phyloP scores from a whole-genome alignment of 2,888 invertebrate species.

The Yponomeuta cagnagella region DNA sequence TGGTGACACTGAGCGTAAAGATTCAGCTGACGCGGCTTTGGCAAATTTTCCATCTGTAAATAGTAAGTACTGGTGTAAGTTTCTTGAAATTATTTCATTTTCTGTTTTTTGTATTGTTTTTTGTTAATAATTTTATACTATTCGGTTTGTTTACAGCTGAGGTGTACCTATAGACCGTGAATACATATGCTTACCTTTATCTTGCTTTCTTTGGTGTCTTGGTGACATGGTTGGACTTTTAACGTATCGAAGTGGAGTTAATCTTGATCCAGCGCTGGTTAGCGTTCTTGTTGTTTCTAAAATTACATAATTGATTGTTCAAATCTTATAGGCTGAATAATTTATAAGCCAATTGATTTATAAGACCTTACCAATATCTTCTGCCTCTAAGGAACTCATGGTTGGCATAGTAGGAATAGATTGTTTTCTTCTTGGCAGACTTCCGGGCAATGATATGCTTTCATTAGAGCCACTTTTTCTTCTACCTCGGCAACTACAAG shows the following conservation, averaged over 20 bases:
- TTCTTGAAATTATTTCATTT: neutral
- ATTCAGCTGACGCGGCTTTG: conserved; percentile 91
- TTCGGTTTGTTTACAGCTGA: too few relatives aligned
- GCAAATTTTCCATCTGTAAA: conserved; percentile 67
- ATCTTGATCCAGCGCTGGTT: conserved; percentile 63
- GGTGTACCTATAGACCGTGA: too few relatives aligned
- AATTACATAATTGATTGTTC: neutral
- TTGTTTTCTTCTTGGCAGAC: conserved; percentile 78
- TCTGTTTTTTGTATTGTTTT: too few relatives aligned
- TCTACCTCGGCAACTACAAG: conserved; percentile 45
- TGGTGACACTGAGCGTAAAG: conserved; percentile 90
- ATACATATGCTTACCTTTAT: conserved; percentile 19
- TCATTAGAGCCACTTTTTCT: conserved; percentile 74
- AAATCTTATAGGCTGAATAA: neutral
- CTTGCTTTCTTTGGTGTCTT: conserved; percentile 63
- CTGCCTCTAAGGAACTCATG: conserved; percentile 67
- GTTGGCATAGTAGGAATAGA: conserved; percentile 68
- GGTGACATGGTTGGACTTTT: conserved; percentile 72
- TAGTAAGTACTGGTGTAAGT: conserved; percentile 20
- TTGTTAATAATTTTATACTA: too few relatives aligned
- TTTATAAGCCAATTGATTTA: neutral
- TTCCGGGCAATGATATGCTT: conserved; percentile 79
- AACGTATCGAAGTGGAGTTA: conserved; percentile 64
- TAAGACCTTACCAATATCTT: conserved; percentile 43
- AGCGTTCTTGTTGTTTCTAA: conserved; percentile 60